phyloP scores from a whole-genome alignment of 2,888 invertebrate genomes.

The Yponomeuta evonymella region DNA sequence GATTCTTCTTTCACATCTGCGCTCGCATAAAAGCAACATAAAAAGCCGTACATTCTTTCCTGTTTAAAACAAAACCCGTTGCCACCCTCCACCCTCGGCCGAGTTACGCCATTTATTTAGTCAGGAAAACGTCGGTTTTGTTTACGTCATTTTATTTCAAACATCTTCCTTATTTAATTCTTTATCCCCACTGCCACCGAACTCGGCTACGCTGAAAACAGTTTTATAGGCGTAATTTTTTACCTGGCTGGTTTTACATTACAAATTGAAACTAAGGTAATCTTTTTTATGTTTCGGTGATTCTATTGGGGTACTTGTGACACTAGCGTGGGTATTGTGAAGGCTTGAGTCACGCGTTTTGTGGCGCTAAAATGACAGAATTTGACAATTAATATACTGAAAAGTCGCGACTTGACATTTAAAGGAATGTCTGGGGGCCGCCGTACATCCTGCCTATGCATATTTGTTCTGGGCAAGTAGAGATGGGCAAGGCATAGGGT shows the following conservation, averaged over 20 bases:
- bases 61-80: not conserved
- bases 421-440: too few species aligned
- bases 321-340: too few species aligned
- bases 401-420: too few species aligned
- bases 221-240: not conserved
- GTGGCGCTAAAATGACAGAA: too few species aligned
- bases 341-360: too few species aligned
- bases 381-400: too few species aligned
- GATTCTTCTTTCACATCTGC: not conserved
- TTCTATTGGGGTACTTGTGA: too few species aligned
- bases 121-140: conserved; percentile 1
- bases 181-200: not conserved
- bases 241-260: not conserved
- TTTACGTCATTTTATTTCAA: conserved; percentile 3
- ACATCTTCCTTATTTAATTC: conserved; percentile 2
- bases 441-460: too few species aligned
- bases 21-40: not conserved
- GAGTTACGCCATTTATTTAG: conserved; percentile 1
- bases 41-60: not conserved
- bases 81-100: not conserved
- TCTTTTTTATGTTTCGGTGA: too few species aligned
- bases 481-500: too few species aligned
- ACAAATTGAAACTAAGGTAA: too few species aligned
- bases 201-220: not conserved
- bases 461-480: too few species aligned